Evolutionary conservation across 2,113 vertebrate species (phyloP).

Genomic region (Channa argus): DNA sequence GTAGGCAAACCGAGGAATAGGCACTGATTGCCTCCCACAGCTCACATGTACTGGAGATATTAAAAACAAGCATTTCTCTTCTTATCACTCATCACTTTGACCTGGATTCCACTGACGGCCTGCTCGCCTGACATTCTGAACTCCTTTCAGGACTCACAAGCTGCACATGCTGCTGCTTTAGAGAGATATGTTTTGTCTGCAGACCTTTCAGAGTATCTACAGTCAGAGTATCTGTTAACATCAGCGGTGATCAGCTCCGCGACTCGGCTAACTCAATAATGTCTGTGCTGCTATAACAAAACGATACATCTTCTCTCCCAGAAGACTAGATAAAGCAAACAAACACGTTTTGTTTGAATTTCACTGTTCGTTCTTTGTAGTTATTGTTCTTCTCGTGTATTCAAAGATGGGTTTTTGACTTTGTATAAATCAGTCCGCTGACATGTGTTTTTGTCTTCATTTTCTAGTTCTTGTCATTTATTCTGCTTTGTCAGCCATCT

Average conservation of each 20-base stretch:
- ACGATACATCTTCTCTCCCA: not conserved
- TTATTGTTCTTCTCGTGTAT: conserved; percentile 31
- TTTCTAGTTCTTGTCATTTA: conserved; percentile 6
- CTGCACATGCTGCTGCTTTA: not conserved
- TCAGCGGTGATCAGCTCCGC: not conserved
- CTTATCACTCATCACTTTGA: conserved; percentile 48
- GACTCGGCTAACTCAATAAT: not conserved
- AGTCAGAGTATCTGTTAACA: not conserved
- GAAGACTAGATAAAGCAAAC: conserved; percentile 12
- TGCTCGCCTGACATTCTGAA: not conserved
- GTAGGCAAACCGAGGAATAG: conserved; percentile 54
- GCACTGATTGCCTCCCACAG: conserved; percentile 51
- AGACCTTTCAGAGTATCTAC: not conserved
- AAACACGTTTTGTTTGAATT: not conserved
- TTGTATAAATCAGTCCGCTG: conserved; percentile 18
- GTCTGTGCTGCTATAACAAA: not conserved
- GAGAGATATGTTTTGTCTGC: not conserved
- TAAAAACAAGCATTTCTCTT: conserved; percentile 44
- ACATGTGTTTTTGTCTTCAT: not conserved
- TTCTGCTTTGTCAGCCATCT: conserved; percentile 7
- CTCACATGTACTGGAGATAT: conserved; percentile 49
- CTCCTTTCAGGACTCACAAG: conserved; percentile 4
- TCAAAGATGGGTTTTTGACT: conserved; percentile 18
- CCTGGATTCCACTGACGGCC: conserved; percentile 14
- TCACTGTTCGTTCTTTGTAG: conserved; percentile 4